Evolutionary conservation across 1,140 invertebrate species (phyloP), one percentile per base, ranked within the genome.

Genomic region (Caenorhabditis remanei): DNA sequence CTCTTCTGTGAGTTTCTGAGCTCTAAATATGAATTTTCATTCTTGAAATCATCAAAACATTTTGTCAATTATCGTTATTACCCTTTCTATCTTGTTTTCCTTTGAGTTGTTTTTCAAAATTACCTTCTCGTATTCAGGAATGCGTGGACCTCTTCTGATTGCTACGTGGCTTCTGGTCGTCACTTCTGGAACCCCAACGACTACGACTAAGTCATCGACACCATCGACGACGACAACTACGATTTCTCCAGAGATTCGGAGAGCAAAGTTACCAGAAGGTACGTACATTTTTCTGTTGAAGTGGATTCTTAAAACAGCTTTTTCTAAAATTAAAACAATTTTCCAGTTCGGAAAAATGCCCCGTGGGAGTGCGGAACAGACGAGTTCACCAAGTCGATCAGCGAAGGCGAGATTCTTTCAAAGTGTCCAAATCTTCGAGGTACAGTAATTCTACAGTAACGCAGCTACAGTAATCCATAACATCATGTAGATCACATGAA

Each of bases 301-400:
- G n/a, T n/a, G n/a, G n/a, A 1, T 32, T 32, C 2, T 32, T 2
- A 32, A 1, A 32, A 1, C 2, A 32, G 32, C 32, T 32, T 32
- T 32, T 32, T 32, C 32, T 32, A 32, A 32, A 32, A 32, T 32
- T 32, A 32, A 53, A 11, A 53, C 5, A 11, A 6, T 63, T 40
- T 79, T 50, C 21, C 21, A 79, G 71, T 79, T 13, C 14, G n/a
- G 0, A 50, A 79, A 79, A 79, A 79, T n/a, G 71, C 71, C 3
- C 11, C 83, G 13, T 85, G 85, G 85, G 63, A 85, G 67, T 85
- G 85, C 53, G 85, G 85, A 9, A 85, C 85, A 11, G 85, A 85
- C 53, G 46, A 65, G 40, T 85, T 85, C 67, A 85, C 85, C 85
- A 85, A 85, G 53, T 75, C 43, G 24, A 55, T 85, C 50, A 75